These are phyloP conservation scores for Xenops minutus DNA, from an alignment of 2,797 vertebrate species.

Conservation along the genomic window DNA sequence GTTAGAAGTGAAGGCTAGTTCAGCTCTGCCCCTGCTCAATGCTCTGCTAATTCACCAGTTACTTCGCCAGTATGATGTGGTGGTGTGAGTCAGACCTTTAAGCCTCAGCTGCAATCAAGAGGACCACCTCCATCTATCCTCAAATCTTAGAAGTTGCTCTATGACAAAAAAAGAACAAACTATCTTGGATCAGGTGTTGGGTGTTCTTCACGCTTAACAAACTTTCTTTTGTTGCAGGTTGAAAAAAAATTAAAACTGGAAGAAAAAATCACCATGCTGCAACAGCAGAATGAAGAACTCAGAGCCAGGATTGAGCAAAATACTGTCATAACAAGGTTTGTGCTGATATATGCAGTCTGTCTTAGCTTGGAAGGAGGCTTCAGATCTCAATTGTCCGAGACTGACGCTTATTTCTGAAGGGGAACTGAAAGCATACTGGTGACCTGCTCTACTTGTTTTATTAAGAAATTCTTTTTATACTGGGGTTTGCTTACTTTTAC, in stretches of 20 bases:
- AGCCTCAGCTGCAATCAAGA: neutral
- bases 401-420: neutral
- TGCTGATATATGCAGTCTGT: neutral
- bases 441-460: neutral
- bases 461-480: neutral
- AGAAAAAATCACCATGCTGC: slow-evolving; percentile 91
- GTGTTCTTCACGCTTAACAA: slow-evolving; percentile 35
- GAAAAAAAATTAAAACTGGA: slow-evolving; percentile 94
- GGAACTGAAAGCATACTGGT: neutral
- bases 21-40: neutral
- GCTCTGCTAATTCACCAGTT: neutral
- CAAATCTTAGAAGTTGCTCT: neutral
- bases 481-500: neutral
- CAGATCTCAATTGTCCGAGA: neutral
- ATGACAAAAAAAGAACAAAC: neutral
- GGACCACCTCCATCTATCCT: neutral
- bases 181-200: neutral
- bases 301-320: slow-evolving; percentile 92
- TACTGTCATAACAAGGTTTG: slow-evolving; percentile 88
- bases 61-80: neutral
- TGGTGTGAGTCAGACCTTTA: neutral
- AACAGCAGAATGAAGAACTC: slow-evolving; percentile 97
- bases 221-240: slow-evolving; percentile 77
- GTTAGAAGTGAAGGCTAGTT: neutral
- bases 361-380: neutral